Evolutionary conservation across 53 echinoderm and acorn worm species (phyloP).

Genomic region (Echinometra lucunter): DNA sequence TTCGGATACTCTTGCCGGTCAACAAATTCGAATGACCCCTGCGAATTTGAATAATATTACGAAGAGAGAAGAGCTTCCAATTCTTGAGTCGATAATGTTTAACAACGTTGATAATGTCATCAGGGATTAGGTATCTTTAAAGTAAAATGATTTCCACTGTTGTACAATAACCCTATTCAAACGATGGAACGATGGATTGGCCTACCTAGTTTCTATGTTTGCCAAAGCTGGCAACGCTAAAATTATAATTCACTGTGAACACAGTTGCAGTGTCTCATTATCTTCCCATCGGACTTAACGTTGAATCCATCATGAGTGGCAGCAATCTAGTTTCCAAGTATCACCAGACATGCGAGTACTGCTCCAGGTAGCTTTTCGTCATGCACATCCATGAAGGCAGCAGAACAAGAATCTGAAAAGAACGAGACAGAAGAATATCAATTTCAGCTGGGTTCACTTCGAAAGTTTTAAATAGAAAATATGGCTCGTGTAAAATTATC

Average conservation of each 20-base stretch:
- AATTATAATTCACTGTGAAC: background rate
- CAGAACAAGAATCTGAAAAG: slow-evolving; percentile 20
- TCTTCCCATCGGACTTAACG: background rate
- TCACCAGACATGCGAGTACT: background rate
- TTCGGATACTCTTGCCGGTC: background rate
- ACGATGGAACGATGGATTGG: background rate
- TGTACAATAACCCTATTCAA: background rate
- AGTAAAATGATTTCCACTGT: background rate
- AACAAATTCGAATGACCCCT: background rate
- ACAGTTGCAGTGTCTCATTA: background rate
- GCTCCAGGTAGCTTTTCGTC: background rate
- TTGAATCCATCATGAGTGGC: slow-evolving; percentile 46
- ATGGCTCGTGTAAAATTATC: background rate
- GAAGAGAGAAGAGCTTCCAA: background rate
- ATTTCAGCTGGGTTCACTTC: background rate
- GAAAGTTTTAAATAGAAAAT: background rate
- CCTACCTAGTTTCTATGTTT: background rate
- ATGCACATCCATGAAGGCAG: background rate
- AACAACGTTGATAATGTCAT: no score
- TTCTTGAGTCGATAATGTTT: background rate
- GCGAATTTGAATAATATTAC: background rate
- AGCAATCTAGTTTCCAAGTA: background rate
- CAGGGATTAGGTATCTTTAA: background rate
- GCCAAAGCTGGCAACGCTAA: background rate
- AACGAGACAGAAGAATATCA: background rate